A percentile compares a stretch with the other conserved stretches of the same genome.
phyloP scores from a whole-genome alignment of 2,888 invertebrate species.

The Eristalinus aeneus region DNA sequence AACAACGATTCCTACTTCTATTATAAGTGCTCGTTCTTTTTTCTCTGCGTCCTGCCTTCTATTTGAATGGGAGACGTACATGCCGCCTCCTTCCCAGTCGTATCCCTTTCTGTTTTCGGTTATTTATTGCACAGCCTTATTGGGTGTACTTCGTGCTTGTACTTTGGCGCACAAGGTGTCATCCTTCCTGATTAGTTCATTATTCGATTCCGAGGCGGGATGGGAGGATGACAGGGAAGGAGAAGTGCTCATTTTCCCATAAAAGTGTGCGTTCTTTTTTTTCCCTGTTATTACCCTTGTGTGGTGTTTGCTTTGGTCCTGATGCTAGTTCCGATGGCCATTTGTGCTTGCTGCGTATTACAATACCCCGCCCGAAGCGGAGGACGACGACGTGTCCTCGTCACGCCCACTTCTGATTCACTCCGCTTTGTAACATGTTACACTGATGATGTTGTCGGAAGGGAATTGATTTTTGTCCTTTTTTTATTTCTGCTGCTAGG shows the following conservation, averaged over 20 bases:
- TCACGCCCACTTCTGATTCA: background rate
- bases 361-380: background rate
- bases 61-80: background rate
- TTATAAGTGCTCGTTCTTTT: slow-evolving; percentile 18
- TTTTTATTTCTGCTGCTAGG: slow-evolving; percentile 9
- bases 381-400: background rate
- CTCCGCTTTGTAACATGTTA: slow-evolving; percentile 54
- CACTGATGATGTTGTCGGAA: slow-evolving; percentile 66
- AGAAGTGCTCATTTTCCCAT: slow-evolving; percentile 33
- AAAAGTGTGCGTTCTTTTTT: slow-evolving; percentile 37
- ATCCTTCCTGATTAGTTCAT: slow-evolving; percentile 55
- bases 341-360: slow-evolving; percentile 50
- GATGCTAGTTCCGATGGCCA: slow-evolving; percentile 55
- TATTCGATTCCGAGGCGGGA: slow-evolving; percentile 39
- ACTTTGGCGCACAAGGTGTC: slow-evolving; percentile 53
- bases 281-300: slow-evolving; percentile 27
- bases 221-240: background rate
- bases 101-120: slow-evolving; percentile 14
- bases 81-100: background rate
- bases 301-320: slow-evolving; percentile 47
- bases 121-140: slow-evolving; percentile 42
- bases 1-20: background rate
- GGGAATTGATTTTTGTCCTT: slow-evolving; percentile 41
- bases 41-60: slow-evolving; percentile 8
- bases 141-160: slow-evolving; percentile 34